Evolutionary conservation across 2,888 invertebrate species (phyloP).

Genomic region (Melikaiella ostensackeni): DNA sequence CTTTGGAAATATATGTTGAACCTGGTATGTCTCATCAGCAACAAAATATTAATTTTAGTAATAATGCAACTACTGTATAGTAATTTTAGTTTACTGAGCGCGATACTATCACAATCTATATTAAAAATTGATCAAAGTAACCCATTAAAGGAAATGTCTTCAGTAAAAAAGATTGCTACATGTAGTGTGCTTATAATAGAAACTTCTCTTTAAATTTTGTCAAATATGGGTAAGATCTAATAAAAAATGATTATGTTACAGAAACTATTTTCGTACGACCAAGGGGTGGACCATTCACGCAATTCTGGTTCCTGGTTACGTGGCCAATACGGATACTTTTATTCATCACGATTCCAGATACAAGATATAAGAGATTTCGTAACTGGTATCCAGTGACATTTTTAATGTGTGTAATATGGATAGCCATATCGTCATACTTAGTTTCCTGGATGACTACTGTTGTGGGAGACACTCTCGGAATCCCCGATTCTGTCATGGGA

Average conservation of each 20-base stretch:
- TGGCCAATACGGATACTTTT: constrained; percentile 86
- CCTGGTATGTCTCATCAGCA: constrained; percentile 61
- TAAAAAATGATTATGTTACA: constrained; percentile 47
- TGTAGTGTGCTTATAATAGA: too few relatives aligned
- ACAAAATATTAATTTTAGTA: not conserved
- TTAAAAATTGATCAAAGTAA: too few relatives aligned
- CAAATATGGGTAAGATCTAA: not conserved
- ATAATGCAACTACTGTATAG: too few relatives aligned
- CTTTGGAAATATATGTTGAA: constrained; percentile 62
- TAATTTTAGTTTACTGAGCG: too few relatives aligned
- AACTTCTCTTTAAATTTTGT: not conserved
- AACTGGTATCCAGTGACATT: constrained; percentile 88
- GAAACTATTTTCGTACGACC: constrained; percentile 68
- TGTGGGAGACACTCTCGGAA: constrained; percentile 87
- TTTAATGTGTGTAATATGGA: constrained; percentile 91
- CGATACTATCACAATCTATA: too few relatives aligned
- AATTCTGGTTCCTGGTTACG: constrained; percentile 83
- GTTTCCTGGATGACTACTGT: constrained; percentile 96
- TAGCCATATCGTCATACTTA: constrained; percentile 90
- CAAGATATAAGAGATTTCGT: constrained; percentile 78
- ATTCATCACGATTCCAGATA: constrained; percentile 85
- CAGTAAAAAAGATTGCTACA: too few relatives aligned
- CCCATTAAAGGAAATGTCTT: too few relatives aligned
- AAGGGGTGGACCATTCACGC: constrained; percentile 60
- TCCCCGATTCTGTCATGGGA: constrained; percentile 94